Evolutionary conservation across 2,113 vertebrate species (phyloP).

Genomic region (Sceloporus tristichus): DNA sequence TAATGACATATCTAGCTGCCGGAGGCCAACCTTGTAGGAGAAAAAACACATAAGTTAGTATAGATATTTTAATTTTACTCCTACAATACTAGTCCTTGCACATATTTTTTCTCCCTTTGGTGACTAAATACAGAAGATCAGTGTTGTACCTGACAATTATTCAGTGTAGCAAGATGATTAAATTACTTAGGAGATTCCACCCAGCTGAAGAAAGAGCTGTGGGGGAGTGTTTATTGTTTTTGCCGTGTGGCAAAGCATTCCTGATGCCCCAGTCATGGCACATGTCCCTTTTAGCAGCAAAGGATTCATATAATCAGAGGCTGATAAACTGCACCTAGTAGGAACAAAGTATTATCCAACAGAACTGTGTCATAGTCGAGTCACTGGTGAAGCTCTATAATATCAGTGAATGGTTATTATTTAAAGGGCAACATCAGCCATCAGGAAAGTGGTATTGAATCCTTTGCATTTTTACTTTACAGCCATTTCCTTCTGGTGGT

Average conservation of each 20-base stretch:
- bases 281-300: fast-evolving
- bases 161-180: conserved; percentile 27
- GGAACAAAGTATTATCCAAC: background rate
- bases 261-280: conserved; percentile 14
- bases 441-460: background rate
- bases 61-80: conserved; percentile 32
- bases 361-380: background rate
- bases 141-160: conserved; percentile 8
- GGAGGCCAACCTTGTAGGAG: conserved; percentile 89
- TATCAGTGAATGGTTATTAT: no score
- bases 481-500: background rate
- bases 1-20: conserved; percentile 98
- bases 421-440: background rate
- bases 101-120: background rate
- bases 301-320: background rate
- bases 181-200: conserved; percentile 21
- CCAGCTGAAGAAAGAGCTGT: background rate
- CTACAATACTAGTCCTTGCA: background rate
- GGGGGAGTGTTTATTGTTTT: background rate
- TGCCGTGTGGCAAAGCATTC: background rate
- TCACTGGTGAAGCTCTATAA: background rate
- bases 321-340: background rate
- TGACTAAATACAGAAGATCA: conserved; percentile 6
- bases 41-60: conserved; percentile 6
- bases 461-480: background rate